phyloP scores from a whole-genome alignment of 2,888 invertebrate genomes.

The Hydrotaea diabolus region DNA sequence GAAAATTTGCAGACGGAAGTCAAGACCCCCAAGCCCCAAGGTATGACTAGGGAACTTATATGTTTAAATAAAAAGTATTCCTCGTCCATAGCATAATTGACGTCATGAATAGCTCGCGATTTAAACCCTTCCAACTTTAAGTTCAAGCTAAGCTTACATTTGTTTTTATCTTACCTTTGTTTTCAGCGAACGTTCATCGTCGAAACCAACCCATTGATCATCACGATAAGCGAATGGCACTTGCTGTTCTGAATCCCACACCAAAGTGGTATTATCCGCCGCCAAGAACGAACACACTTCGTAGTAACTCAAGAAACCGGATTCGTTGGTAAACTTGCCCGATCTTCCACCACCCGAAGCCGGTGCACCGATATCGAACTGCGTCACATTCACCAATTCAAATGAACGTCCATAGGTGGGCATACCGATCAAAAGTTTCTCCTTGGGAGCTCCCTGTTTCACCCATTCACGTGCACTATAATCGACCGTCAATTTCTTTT shows the following conservation, averaged over 20 bases:
- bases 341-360: conserved; percentile 92
- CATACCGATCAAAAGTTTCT: conserved; percentile 96
- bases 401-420: conserved; percentile 96
- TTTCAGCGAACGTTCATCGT: conserved; percentile 94
- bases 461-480: conserved; percentile 96
- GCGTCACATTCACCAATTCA: conserved; percentile 90
- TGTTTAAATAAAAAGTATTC: too few relatives aligned
- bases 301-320: conserved; percentile 97
- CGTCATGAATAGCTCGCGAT: too few relatives aligned
- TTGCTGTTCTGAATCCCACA: conserved; percentile 98
- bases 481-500: conserved; percentile 96
- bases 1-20: too few relatives aligned
- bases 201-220: conserved; percentile 97
- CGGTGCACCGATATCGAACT: conserved; percentile 95
- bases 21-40: too few relatives aligned
- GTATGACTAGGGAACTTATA: too few relatives aligned
- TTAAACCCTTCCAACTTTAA: too few relatives aligned
- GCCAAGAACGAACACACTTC: conserved; percentile 96
- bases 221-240: conserved; percentile 96
- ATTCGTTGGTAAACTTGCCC: conserved; percentile 95
- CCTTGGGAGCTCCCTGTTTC: conserved; percentile 94
- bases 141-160: too few relatives aligned
- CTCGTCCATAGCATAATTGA: too few relatives aligned
- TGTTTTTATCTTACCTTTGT: conserved; percentile 96
- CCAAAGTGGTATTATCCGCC: conserved; percentile 93